Conservation (phyloP, 2,797 vertebrate genomes). For the Eutrigla gurnardus region DNA sequence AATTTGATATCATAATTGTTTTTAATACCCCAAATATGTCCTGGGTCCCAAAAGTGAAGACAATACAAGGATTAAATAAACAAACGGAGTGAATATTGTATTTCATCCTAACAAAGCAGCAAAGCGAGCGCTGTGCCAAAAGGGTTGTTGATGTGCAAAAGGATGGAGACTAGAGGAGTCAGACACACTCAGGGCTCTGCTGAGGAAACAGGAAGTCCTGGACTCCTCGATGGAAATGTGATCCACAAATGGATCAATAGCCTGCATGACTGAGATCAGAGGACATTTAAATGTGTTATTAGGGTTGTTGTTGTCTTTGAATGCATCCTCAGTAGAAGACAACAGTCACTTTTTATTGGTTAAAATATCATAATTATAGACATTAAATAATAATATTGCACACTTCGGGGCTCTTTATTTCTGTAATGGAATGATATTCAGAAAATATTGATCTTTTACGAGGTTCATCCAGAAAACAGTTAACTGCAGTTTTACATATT, state of each 20-base stretch:
- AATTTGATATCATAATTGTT: too few species aligned
- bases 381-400: neutral
- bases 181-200: neutral
- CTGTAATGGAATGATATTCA: neutral
- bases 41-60: too few species aligned
- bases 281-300: neutral
- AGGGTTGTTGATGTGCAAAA: slow-evolving; percentile 14
- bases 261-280: neutral
- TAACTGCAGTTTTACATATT: too few species aligned
- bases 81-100: neutral
- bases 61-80: neutral
- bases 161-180: neutral
- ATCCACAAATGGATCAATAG: slow-evolving; percentile 7
- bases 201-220: slow-evolving; percentile 8
- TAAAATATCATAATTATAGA: too few species aligned
- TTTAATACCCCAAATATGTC: too few species aligned
- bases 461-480: too few species aligned
- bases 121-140: slow-evolving; percentile 1
- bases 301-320: too few species aligned
- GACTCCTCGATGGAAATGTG: neutral
- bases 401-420: neutral
- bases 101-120: slow-evolving; percentile 8
- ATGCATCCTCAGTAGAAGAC: neutral
- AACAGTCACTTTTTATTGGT: neutral
- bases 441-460: neutral